Conservation (phyloP, 1,140 invertebrate genomes). For the Drosophila nikananu region DNA sequence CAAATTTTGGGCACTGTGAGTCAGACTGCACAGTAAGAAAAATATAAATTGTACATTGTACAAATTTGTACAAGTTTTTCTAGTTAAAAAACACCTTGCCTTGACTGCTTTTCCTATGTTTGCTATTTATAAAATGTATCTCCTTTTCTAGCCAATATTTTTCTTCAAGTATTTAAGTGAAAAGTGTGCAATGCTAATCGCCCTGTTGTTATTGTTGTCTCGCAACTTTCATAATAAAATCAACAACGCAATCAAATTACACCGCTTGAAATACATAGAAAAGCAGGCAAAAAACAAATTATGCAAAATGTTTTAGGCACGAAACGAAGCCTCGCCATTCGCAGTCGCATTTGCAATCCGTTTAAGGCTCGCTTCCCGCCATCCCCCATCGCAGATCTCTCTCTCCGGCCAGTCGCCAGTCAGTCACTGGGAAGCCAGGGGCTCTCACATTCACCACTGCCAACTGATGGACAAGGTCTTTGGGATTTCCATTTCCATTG, state of each 20-base stretch:
- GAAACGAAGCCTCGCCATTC: constrained; percentile 36
- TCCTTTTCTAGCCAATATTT: not conserved
- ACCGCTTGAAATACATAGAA: constrained; percentile 39
- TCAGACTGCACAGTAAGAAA: constrained; percentile 30
- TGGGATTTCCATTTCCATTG: constrained; percentile 38
- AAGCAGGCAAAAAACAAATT: constrained; percentile 60
- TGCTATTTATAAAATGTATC: not conserved
- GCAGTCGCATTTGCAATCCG: constrained; percentile 46
- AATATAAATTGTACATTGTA: not conserved
- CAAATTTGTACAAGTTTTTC: not conserved
- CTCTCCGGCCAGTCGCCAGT: constrained; percentile 9
- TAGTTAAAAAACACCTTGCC: not conserved
- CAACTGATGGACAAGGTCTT: constrained; percentile 68
- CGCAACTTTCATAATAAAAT: constrained; percentile 77
- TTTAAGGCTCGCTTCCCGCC: constrained; percentile 40
- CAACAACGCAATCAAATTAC: constrained; percentile 70
- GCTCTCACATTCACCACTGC: constrained; percentile 59
- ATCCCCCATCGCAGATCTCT: constrained; percentile 18
- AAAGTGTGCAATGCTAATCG: constrained; percentile 38
- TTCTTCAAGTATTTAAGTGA: constrained; percentile 2
- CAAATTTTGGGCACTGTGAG: constrained; percentile 23
- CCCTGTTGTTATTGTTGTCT: constrained; percentile 47
- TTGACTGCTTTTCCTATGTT: not conserved
- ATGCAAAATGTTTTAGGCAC: constrained; percentile 71
- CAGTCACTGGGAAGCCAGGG: constrained; percentile 31